phyloP scores from a whole-genome alignment of 1,140 invertebrate genomes.

The Drosophila serrata region DNA sequence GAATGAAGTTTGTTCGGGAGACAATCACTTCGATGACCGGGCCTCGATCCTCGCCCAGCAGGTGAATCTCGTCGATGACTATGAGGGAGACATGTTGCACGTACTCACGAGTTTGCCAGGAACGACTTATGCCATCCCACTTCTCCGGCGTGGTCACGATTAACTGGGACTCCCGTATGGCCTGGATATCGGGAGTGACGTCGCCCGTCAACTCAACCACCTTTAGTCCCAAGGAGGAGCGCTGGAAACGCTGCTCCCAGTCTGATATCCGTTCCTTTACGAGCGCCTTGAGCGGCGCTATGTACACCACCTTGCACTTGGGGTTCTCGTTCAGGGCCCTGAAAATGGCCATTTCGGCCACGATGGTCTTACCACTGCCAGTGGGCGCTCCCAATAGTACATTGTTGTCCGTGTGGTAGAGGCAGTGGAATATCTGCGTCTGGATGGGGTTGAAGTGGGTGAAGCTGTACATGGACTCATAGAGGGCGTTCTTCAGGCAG shows the following conservation, averaged over 20 bases:
- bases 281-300: conserved; percentile 98
- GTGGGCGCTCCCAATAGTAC: conserved; percentile 98
- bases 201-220: conserved; percentile 99
- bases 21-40: conserved; percentile 95
- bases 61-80: conserved; percentile 99
- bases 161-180: conserved; percentile 93
- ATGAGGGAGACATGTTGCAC: conserved; percentile 97
- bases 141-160: conserved; percentile 99
- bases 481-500: conserved; percentile 91
- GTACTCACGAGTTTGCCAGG: conserved; percentile 98
- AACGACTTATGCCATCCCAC: conserved; percentile 99
- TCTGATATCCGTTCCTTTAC: conserved; percentile 98
- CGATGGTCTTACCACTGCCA: conserved; percentile 99
- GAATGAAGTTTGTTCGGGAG: conserved; percentile 96
- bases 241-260: conserved; percentile 96
- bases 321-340: conserved; percentile 95
- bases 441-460: conserved; percentile 99
- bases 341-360: conserved; percentile 99
- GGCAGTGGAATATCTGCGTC: conserved; percentile 98
- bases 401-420: conserved; percentile 98
- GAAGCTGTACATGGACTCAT: conserved; percentile 95
- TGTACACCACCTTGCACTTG: conserved; percentile 97
- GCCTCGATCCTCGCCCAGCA: conserved; percentile 95
- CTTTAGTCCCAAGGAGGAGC: conserved; percentile 90
- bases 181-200: conserved; percentile 95